A percentile compares a stretch with the other conserved stretches of the same genome.
These are phyloP conservation scores for Tribolium castaneum DNA, from an alignment of 1,140 invertebrate species.

Conservation along the genomic window DNA sequence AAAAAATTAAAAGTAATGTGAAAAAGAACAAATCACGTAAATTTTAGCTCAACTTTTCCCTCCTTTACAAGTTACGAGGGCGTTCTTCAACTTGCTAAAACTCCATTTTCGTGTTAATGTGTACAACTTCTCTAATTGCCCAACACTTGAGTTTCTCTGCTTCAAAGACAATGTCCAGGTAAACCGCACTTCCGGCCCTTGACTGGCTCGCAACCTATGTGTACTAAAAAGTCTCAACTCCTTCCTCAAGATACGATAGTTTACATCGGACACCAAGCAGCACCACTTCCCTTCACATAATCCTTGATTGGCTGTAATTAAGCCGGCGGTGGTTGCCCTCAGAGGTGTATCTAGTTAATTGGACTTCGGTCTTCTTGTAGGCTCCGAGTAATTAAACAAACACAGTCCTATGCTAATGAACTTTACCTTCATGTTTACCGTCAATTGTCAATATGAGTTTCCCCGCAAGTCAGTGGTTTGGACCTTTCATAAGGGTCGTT, in stretches of 20 bases:
- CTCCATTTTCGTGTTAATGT: too few relatives aligned
- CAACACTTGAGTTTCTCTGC: too few relatives aligned
- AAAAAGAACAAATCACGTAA: too few relatives aligned
- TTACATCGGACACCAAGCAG: conserved; percentile 16
- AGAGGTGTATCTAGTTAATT: conserved; percentile 43
- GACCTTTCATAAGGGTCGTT: conserved; percentile 7
- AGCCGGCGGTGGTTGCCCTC: conserved; percentile 33
- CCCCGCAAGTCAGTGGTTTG: conserved; percentile 33
- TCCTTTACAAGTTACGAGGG: too few relatives aligned
- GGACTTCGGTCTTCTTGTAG: conserved; percentile 39
- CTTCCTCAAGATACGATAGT: conserved; percentile 5
- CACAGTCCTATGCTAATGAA: conserved; percentile 41
- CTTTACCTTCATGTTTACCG: conserved; percentile 42
- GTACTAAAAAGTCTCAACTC: not conserved
- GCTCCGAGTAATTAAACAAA: conserved; percentile 42
- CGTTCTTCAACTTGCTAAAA: too few relatives aligned
- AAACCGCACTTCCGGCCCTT: not conserved
- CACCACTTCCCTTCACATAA: conserved; percentile 35
- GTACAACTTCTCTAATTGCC: too few relatives aligned
- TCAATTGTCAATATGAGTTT: conserved; percentile 40
- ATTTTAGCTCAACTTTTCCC: too few relatives aligned
- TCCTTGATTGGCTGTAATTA: conserved; percentile 43
- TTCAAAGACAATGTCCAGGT: not conserved
- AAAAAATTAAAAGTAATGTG: too few relatives aligned
- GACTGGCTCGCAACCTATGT: not conserved